Percentiles rank a stretch among this genome's conserved stretches.
phyloP scores from a whole-genome alignment of 1,140 invertebrate species.

The Copidosoma floridanum region DNA sequence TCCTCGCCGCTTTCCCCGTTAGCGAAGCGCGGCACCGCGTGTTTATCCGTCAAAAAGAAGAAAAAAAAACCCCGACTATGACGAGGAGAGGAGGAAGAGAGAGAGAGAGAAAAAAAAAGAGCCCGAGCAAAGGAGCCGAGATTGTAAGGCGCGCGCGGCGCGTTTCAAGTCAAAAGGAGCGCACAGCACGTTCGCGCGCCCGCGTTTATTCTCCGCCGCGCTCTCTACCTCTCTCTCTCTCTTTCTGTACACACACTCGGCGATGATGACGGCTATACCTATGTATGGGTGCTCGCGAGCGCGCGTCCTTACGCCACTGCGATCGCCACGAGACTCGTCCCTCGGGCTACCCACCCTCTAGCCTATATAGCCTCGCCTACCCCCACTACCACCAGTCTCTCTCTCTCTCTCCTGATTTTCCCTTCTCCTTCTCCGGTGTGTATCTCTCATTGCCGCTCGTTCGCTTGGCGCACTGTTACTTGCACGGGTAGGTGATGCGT shows the following conservation, averaged over 20 bases:
- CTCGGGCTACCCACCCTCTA: slow-evolving; percentile 32
- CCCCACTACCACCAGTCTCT: slow-evolving; percentile 24
- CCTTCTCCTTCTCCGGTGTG: background rate
- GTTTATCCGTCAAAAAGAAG: too few species aligned
- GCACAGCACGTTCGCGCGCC: too few species aligned
- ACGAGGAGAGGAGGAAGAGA: background rate
- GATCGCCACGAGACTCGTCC: slow-evolving; percentile 24
- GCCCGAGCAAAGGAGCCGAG: too few species aligned
- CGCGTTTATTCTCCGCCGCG: background rate
- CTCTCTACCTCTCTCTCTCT: background rate
- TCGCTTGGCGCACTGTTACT: too few species aligned
- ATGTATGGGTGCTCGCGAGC: too few species aligned
- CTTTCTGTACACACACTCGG: background rate
- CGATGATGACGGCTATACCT: too few species aligned
- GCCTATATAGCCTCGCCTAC: slow-evolving; percentile 38
- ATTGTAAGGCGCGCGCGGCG: too few species aligned
- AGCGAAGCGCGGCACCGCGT: too few species aligned
- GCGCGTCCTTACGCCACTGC: slow-evolving; percentile 11
- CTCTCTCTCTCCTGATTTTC: background rate
- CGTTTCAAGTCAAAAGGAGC: slow-evolving; percentile 13
- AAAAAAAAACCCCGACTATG: slow-evolving; percentile 1
- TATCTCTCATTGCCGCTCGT: background rate
- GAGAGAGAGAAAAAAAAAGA: too few species aligned
- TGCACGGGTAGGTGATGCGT: too few species aligned
- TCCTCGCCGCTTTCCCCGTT: too few species aligned